These are phyloP conservation scores for Clunio marinus DNA, from an alignment of 2,888 invertebrate species.

Conservation along the genomic window DNA sequence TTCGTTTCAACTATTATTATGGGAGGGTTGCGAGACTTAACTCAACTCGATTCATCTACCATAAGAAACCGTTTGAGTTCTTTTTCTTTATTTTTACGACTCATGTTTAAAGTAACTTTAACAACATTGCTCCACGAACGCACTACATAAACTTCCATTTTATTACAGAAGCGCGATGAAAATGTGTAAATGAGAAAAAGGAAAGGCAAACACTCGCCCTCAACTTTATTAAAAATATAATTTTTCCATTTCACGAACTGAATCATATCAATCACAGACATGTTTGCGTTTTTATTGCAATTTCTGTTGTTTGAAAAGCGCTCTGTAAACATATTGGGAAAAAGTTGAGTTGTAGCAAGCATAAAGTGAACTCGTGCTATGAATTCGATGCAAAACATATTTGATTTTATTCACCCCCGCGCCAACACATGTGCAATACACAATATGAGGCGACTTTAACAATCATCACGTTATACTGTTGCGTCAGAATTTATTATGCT, in stretches of 20 bases:
- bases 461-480: background rate
- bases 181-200: too few species aligned
- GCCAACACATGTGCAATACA: background rate
- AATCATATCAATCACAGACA: background rate
- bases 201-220: too few species aligned
- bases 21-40: too few species aligned
- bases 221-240: too few species aligned
- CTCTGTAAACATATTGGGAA: background rate
- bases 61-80: too few species aligned
- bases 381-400: conserved; percentile 5
- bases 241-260: background rate
- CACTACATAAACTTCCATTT: too few species aligned
- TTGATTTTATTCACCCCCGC: background rate
- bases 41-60: too few species aligned
- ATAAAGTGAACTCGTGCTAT: conserved; percentile 32
- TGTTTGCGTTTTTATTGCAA: background rate
- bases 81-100: too few species aligned
- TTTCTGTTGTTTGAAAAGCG: background rate
- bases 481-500: background rate
- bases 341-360: background rate
- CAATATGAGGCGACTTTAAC: background rate
- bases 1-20: too few species aligned
- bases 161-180: too few species aligned
- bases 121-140: too few species aligned
- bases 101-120: too few species aligned